Base-by-base conservation (phyloP, 2,888 invertebrate genomes). In the Protonemura montana region DNA sequence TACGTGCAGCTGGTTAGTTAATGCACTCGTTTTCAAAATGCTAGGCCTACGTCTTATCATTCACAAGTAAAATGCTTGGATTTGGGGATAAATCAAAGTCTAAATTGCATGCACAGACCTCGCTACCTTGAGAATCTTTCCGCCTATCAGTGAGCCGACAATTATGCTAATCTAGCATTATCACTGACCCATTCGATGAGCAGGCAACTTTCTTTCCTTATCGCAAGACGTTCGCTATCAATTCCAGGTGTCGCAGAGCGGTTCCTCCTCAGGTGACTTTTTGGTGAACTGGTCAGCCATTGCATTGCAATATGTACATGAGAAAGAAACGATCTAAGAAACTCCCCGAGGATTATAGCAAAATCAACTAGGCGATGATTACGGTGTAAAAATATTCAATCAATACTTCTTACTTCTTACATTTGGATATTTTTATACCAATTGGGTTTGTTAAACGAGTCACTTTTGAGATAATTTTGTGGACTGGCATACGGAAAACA, bases 301-400 rank as follows among this genome's bases (percentile, higher is more conserved):
- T 2, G 59, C 6, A 59, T 7, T 59, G 59, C 59, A 3, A 10
- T 6, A 10, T 35, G 35, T 10, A 13, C 21, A 16, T 13, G 81
- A 81, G 26, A 78, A 28, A 28, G 16, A 7, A 78, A 26, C 78
- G 78, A 28, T 78, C 28, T 30, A 27, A 81, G 7, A 7, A 81
- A 30, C 27, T 81, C 81, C 21, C 81, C 0, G 35, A 27, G 28
- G n/a, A 28, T 29, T 29, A 5, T 30, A 5, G 28, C 78, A 10
- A 28, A 78, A 78, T 7, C 29, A 78, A 10, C 30, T n/a, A 81
- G 10, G 5, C 27, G 29, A 81, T 6, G 28, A 30, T 30, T 30
- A 29, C 30, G 28, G 81, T 81, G 81, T 81, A 81, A 81, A 81
- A 81, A 81, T 81, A 81, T 28, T 81, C n/a, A 28, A 81, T 81